Percentiles rank a stretch among this genome's conserved stretches.
These are phyloP conservation scores for Piaya cayana DNA, from an alignment of 2,113 vertebrate species.

Conservation along the genomic window DNA sequence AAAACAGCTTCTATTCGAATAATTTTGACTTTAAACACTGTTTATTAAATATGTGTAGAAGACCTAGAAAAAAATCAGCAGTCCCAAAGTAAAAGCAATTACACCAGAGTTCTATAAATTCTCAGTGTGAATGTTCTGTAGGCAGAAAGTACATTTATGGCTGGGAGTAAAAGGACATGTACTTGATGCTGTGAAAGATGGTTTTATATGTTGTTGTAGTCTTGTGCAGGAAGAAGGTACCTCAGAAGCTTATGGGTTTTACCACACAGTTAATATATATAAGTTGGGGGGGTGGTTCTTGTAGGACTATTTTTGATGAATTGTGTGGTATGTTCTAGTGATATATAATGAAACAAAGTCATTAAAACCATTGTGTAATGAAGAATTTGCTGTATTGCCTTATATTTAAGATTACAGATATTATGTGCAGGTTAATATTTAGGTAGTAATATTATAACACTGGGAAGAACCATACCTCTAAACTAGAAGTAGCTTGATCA, in stretches of 20 bases:
- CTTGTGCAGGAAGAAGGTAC: not conserved
- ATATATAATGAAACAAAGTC: not conserved
- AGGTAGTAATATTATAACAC: not conserved
- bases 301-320: not conserved
- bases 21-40: not conserved
- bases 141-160: not conserved
- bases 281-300: not conserved
- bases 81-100: not conserved
- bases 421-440: not conserved
- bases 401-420: not conserved
- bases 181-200: not conserved
- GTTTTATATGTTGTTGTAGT: not conserved
- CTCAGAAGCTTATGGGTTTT: not conserved
- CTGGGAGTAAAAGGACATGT: not conserved
- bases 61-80: not conserved
- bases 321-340: not conserved
- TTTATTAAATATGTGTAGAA: not conserved
- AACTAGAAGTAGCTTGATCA: not conserved
- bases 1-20: not conserved
- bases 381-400: not conserved
- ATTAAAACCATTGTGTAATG: not conserved
- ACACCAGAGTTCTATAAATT: not conserved
- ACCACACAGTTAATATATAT: not conserved
- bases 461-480: not conserved
- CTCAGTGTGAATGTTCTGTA: not conserved